Percentiles rank a stretch among this genome's conserved stretches.
Conservation (phyloP, 2,797 vertebrate species). For the Smutsia gigantea region DNA sequence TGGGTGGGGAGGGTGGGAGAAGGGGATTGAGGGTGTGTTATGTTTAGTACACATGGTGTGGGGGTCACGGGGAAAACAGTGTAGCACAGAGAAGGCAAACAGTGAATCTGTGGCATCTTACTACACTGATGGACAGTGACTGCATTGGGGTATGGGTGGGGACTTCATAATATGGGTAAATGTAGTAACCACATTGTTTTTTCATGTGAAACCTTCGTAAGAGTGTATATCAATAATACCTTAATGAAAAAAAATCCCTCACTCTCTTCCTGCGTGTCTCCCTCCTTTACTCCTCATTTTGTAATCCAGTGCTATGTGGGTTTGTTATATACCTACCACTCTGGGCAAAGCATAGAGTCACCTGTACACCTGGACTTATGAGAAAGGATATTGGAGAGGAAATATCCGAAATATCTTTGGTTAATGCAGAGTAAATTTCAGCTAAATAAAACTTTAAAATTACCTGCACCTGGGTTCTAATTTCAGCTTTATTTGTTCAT, state of each 20-base stretch:
- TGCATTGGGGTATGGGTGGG: too few relatives aligned
- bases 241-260: background rate
- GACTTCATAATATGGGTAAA: too few relatives aligned
- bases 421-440: background rate
- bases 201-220: too few relatives aligned
- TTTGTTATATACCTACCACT: background rate
- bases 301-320: background rate
- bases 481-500: background rate
- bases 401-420: background rate
- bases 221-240: too few relatives aligned
- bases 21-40: too few relatives aligned
- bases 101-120: too few relatives aligned
- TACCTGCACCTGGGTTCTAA: background rate
- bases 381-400: background rate
- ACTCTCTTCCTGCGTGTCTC: background rate
- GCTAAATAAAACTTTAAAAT: conserved; percentile 8
- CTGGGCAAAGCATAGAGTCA: background rate
- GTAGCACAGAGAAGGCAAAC: too few relatives aligned
- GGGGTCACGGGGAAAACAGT: too few relatives aligned
- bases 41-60: too few relatives aligned
- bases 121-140: too few relatives aligned
- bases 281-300: background rate
- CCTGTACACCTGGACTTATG: background rate
- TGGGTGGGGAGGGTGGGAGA: too few relatives aligned
- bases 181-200: too few relatives aligned